These are phyloP conservation scores for Bryconaethiops microstoma DNA, from an alignment of 2,797 vertebrate genomes.

Conservation along the genomic window DNA sequence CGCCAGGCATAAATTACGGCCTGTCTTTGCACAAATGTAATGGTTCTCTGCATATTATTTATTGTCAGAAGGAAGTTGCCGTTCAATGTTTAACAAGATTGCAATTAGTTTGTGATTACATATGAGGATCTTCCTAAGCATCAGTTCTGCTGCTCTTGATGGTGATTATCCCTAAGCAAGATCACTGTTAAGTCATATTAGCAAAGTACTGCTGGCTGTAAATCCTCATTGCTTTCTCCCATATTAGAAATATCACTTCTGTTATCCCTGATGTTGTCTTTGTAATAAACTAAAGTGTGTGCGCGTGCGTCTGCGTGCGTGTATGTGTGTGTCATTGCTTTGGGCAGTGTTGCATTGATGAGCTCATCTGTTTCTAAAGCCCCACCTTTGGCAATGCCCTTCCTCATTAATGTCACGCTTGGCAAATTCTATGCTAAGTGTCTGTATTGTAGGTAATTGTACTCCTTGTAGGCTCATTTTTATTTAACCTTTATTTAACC, in stretches of 20 bases:
- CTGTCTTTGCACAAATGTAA: conserved; percentile 29
- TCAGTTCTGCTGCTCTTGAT: conserved; percentile 22
- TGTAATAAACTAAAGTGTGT: conserved; percentile 20
- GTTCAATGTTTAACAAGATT: conserved; percentile 43
- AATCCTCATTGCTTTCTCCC: conserved; percentile 6
- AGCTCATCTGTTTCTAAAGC: conserved; percentile 40
- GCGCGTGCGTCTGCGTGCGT: neutral
- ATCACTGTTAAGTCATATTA: conserved; percentile 15
- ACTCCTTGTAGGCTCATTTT: neutral
- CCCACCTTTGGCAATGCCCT: conserved; percentile 29
- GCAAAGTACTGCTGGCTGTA: neutral
- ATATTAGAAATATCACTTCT: neutral
- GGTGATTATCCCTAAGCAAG: conserved; percentile 11
- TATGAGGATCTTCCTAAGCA: conserved; percentile 42
- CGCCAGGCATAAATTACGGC: conserved; percentile 19
- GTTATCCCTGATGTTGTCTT: neutral
- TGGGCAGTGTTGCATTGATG: conserved; percentile 15
- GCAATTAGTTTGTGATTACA: conserved; percentile 50
- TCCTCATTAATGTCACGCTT: conserved; percentile 17
- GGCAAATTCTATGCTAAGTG: neutral
- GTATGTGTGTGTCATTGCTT: conserved; percentile 12
- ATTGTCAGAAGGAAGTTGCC: conserved; percentile 48
- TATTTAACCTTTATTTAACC: no score
- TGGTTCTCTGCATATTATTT: conserved; percentile 38
- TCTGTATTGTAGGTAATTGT: conserved; percentile 14